Percentiles rank a stretch among this genome's conserved stretches.
phyloP scores from a whole-genome alignment of 2,888 invertebrate species.

The Frankliniella fusca region DNA sequence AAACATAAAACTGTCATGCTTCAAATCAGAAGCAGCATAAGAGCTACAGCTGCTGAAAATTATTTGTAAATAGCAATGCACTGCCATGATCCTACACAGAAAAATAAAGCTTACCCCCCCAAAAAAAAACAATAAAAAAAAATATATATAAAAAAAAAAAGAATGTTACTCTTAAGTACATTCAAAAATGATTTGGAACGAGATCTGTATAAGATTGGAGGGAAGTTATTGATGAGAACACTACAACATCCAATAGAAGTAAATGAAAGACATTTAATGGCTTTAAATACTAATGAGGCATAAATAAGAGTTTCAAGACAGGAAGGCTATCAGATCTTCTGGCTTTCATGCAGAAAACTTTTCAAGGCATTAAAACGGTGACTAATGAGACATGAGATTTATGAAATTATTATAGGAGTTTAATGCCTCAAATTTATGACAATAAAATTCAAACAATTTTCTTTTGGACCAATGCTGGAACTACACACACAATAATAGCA shows the following conservation, averaged over 20 bases:
- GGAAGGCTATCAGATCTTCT: neutral
- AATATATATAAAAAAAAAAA: neutral
- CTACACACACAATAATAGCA: neutral
- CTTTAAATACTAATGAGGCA: neutral
- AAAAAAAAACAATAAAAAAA: neutral
- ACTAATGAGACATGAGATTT: neutral
- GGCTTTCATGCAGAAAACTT: neutral
- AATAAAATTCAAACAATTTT: neutral
- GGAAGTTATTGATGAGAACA: neutral
- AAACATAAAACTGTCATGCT: neutral
- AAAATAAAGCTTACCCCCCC: neutral
- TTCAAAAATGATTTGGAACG: neutral
- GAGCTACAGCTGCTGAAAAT: neutral
- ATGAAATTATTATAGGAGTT: constrained; percentile 8
- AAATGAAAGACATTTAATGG: neutral
- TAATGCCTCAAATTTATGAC: constrained; percentile 6
- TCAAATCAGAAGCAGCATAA: neutral
- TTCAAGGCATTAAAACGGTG: neutral
- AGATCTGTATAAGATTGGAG: constrained; percentile 18
- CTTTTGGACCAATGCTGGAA: constrained; percentile 13
- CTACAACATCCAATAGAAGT: neutral
- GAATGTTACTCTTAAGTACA: constrained; percentile 8
- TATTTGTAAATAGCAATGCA: neutral
- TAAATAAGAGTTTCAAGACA: neutral
- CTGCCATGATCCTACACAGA: neutral